Evolutionary conservation across 2,797 vertebrate genomes (phyloP).

Genomic region (Bufotes viridis): DNA sequence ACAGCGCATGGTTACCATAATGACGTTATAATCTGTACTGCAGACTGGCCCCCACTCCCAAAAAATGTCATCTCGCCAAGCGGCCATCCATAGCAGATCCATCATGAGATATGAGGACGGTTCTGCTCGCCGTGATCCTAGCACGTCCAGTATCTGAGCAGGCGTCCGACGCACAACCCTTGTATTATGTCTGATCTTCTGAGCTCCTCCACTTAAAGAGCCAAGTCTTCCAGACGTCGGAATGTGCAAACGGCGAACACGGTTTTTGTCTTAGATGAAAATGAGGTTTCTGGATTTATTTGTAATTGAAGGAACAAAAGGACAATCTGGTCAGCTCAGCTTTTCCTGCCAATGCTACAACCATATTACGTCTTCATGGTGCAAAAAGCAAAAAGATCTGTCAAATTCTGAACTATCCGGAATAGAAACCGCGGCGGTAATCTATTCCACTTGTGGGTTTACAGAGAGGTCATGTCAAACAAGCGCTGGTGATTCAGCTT

Average conservation of each 20-base stretch:
- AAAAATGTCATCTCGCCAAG: background rate
- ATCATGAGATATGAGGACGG: background rate
- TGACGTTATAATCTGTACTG: background rate
- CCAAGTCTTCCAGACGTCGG: background rate
- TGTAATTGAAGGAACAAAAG: constrained; percentile 22
- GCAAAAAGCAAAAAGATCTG: constrained; percentile 11
- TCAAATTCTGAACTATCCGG: background rate
- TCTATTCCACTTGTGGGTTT: constrained; percentile 23
- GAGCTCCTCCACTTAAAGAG: background rate
- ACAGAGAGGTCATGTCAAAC: constrained; percentile 13
- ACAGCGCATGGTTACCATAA: background rate
- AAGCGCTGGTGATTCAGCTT: background rate
- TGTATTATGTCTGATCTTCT: background rate
- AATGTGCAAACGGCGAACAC: background rate
- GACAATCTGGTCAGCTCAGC: background rate
- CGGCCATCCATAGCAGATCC: background rate
- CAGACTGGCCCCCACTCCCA: background rate
- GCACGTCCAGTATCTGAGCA: background rate
- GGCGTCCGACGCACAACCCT: background rate
- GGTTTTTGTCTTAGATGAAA: background rate
- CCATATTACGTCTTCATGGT: background rate
- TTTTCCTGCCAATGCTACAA: constrained; percentile 3
- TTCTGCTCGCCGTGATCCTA: background rate
- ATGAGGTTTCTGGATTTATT: constrained; percentile 12
- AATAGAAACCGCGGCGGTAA: background rate